Evolutionary conservation across 30 jellyfish, hydroid and myxozoan species (phyloP), one percentile per base, ranked within the genome.

Genomic region (Aurelia sp.): DNA sequence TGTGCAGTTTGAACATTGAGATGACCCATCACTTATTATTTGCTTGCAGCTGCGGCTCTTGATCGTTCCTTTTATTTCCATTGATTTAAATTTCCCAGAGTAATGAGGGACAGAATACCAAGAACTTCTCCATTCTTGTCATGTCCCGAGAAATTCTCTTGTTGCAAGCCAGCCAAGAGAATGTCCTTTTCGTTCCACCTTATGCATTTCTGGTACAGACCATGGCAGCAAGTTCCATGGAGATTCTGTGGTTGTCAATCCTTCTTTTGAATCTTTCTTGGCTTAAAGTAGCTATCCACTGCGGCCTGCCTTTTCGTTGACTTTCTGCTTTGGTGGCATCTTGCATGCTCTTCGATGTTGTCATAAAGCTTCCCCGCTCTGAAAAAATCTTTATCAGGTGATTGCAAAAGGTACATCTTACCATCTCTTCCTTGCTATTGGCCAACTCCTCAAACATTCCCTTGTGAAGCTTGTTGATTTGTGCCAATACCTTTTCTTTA

Each of bases 221-320:
- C 76, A 30, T 66, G 76, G 76, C 76, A 66, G 76, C 76, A 66
- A 66, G 76, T 66, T 66, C 76, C 76, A 66, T 66, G 48, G 76
- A 19, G 76, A 66, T 66, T 66, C 76, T 20, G 40, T 66, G 76
- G 48, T 66, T 66, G 76, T 66, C 76, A 66, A 66, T 66, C 76
- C 76, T 66, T 19, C 76, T 66, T 66, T 19, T 66, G 48, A 18
- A 66, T 66, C 48, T 66, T 66, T 17, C 76, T 66, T 66, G 76
- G 50, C 41, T 66, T 66, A 19, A 66, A 66, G 76, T 66, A 66
- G 76, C 76, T 66, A 66, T 66, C 76, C 21, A 66, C 76, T 19
- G 76, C 50, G 0, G 76, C 76, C 58, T 66, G 76, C 76, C 76
- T 66, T 30, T 41, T 41, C 12, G 8, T 2, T 41, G 52, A 8